Conservation (phyloP, 2,888 invertebrate species). For the Phania funesta region DNA sequence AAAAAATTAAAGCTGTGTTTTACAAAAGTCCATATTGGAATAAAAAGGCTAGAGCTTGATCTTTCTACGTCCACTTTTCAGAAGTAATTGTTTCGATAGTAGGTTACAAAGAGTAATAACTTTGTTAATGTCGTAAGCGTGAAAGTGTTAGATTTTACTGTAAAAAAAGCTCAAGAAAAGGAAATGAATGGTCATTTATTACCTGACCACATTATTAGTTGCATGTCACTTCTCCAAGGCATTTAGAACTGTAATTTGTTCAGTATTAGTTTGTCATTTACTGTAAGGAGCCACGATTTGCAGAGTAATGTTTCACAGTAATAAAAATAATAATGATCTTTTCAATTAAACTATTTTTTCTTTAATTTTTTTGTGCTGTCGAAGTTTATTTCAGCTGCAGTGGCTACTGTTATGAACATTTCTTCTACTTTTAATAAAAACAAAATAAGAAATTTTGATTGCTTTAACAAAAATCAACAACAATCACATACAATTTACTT, state of each 20-base stretch:
- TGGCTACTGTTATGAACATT: slow-evolving; percentile 46
- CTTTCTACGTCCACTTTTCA: slow-evolving; percentile 1
- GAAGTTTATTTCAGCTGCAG: slow-evolving; percentile 34
- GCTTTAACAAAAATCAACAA: slow-evolving; percentile 54
- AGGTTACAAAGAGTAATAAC: neutral
- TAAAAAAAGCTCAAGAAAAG: slow-evolving; percentile 1
- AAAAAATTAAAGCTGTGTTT: too few species aligned
- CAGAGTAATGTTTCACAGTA: slow-evolving; percentile 16
- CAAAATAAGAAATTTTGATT: slow-evolving; percentile 39
- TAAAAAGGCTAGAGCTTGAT: neutral
- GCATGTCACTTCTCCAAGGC: neutral
- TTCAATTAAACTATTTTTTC: neutral
- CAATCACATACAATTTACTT: slow-evolving; percentile 52
- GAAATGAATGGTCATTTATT: slow-evolving; percentile 24
- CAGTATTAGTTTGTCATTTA: slow-evolving; percentile 2
- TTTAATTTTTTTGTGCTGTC: neutral
- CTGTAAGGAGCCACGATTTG: slow-evolving; percentile 26
- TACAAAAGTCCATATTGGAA: too few species aligned
- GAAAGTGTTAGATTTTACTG: slow-evolving; percentile 45
- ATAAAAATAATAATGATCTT: slow-evolving; percentile 52
- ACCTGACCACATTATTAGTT: neutral
- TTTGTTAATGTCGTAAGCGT: slow-evolving; percentile 13
- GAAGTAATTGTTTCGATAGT: neutral
- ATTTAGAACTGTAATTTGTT: neutral
- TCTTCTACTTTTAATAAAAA: slow-evolving; percentile 24